Percentiles rank a stretch among this genome's conserved stretches.
Conservation (phyloP, 2,113 vertebrate species). For the Chlamydotis undulata region DNA sequence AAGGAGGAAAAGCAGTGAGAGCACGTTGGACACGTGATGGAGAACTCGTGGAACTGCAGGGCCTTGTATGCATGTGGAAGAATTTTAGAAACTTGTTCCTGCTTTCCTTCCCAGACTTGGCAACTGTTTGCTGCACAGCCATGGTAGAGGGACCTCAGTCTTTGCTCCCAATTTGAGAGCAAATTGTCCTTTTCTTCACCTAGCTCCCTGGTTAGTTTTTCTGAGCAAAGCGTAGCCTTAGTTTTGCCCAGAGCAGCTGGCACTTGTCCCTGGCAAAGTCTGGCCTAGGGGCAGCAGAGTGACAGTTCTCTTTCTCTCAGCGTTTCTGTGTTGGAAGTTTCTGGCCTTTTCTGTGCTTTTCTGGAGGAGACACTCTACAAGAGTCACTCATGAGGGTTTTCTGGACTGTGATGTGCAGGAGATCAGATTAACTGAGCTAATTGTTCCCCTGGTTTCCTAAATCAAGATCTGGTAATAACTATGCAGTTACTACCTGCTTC, state of each 20-base stretch:
- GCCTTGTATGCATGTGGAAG: neutral
- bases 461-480: neutral
- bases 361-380: neutral
- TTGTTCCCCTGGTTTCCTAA: neutral
- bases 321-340: neutral
- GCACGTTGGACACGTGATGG: fast-evolving
- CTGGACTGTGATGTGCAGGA: neutral
- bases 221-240: neutral
- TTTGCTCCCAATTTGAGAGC: neutral
- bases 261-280: neutral
- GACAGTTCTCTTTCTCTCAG: neutral
- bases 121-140: neutral
- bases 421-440: neutral
- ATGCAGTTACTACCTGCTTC: neutral
- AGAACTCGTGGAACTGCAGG: neutral
- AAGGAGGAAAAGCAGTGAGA: neutral
- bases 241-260: neutral
- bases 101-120: neutral
- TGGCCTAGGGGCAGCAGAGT: neutral
- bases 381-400: neutral
- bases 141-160: neutral
- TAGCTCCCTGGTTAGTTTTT: neutral
- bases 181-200: neutral
- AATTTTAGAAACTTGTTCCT: neutral
- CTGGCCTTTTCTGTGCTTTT: neutral